Conservation (phyloP, 1,140 invertebrate genomes). For the Drosophila saltans region DNA sequence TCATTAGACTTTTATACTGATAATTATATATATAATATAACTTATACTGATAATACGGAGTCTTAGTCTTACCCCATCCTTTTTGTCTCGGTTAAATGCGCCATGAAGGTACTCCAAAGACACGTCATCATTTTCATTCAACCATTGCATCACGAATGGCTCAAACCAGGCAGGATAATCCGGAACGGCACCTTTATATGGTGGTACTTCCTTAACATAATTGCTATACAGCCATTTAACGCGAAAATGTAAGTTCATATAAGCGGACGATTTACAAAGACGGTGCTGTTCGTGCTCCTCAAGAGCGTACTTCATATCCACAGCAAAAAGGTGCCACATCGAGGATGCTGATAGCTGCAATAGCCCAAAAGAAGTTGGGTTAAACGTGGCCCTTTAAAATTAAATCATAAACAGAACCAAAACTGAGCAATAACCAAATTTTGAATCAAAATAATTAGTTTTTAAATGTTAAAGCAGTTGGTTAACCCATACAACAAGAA, state of each 20-base stretch:
- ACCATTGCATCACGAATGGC: slow-evolving; percentile 99
- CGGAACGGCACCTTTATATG: slow-evolving; percentile 96
- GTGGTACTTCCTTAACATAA: slow-evolving; percentile 99
- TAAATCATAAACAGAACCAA: too few relatives aligned
- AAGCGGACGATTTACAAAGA: slow-evolving; percentile 98
- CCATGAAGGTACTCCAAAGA: slow-evolving; percentile 99
- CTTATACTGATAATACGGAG: not conserved
- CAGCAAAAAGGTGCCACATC: slow-evolving; percentile 98
- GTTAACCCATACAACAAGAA: too few relatives aligned
- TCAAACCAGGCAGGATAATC: slow-evolving; percentile 99
- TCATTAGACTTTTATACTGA: too few relatives aligned
- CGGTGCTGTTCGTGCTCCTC: slow-evolving; percentile 98
- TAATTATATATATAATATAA: too few relatives aligned
- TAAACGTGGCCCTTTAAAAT: not conserved
- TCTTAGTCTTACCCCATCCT: slow-evolving; percentile 93
- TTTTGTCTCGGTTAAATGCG: slow-evolving; percentile 99
- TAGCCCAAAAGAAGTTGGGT: not conserved
- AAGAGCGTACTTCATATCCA: slow-evolving; percentile 98
- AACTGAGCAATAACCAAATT: too few relatives aligned
- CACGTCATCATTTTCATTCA: slow-evolving; percentile 99
- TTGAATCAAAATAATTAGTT: too few relatives aligned
- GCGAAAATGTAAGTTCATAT: slow-evolving; percentile 99
- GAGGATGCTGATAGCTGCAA: slow-evolving; percentile 95
- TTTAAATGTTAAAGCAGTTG: too few relatives aligned
- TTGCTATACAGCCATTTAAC: slow-evolving; percentile 99